A percentile compares a stretch with the other conserved stretches of the same genome.
phyloP scores from a whole-genome alignment of 2,797 vertebrate genomes.

The Setipinna tenuifilis region DNA sequence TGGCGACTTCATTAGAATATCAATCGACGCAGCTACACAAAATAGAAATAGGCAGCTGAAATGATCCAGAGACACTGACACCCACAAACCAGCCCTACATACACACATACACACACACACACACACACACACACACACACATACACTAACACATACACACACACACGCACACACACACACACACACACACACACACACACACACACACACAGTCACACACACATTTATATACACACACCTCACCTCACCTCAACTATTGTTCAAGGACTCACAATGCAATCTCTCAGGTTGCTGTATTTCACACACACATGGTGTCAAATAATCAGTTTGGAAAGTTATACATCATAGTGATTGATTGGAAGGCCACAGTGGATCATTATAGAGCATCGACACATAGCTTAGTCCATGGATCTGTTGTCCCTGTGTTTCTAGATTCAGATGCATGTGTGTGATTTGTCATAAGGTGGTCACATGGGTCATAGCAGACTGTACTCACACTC shows the following conservation, averaged over 20 bases:
- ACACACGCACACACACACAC: too few relatives aligned
- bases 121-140: too few relatives aligned
- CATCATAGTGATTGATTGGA: not conserved
- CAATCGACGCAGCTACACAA: too few relatives aligned
- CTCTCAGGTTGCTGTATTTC: not conserved
- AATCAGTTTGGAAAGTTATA: not conserved
- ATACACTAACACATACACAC: too few relatives aligned
- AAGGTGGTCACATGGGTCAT: not conserved
- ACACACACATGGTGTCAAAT: not conserved
- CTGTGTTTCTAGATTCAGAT: not conserved
- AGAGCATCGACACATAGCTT: not conserved
- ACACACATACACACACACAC: too few relatives aligned
- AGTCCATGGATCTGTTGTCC: not conserved
- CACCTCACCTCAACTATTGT: not conserved
- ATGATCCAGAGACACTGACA: too few relatives aligned
- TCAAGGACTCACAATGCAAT: not conserved
- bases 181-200: too few relatives aligned
- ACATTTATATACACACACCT: not conserved
- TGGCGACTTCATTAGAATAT: too few relatives aligned
- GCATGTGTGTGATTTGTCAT: not conserved
- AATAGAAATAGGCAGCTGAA: too few relatives aligned
- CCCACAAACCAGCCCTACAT: too few relatives aligned
- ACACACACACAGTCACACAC: not conserved
- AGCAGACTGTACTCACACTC: not conserved
- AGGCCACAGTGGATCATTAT: not conserved